Evolutionary conservation across 2,888 invertebrate species (phyloP).

Genomic region (Tipula vernalis): DNA sequence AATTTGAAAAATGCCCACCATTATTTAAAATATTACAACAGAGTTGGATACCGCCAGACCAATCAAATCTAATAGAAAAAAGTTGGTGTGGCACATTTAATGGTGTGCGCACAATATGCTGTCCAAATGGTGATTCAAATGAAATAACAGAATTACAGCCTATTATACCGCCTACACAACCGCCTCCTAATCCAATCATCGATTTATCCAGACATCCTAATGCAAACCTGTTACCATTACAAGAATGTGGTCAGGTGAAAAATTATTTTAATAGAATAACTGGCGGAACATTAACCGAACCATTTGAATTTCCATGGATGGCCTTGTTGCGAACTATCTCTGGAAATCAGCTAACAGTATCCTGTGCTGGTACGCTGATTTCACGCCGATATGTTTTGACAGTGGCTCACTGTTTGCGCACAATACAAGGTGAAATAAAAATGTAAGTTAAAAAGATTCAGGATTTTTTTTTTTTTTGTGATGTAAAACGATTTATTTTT

Average conservation of each 20-base stretch:
- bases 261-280: conserved; percentile 42
- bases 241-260: conserved; percentile 40
- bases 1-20: not conserved
- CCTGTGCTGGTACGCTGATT: conserved; percentile 30
- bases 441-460: not conserved
- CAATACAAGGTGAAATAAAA: not conserved
- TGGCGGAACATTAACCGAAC: conserved; percentile 45
- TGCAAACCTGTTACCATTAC: conserved; percentile 9
- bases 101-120: not conserved
- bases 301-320: conserved; percentile 66
- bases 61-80: not conserved
- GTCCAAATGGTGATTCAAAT: not conserved
- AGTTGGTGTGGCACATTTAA: not conserved
- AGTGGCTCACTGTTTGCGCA: conserved; percentile 27
- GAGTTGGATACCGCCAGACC: not conserved
- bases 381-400: conserved; percentile 26
- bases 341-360: conserved; percentile 23
- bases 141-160: not conserved
- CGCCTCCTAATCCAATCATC: not conserved
- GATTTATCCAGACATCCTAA: conserved; percentile 14
- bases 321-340: conserved; percentile 41
- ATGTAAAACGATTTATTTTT: too few relatives aligned
- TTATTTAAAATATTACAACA: not conserved
- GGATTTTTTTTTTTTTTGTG: too few relatives aligned
- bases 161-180: not conserved